These are phyloP conservation scores for Salvelinus alpinus DNA, from an alignment of 2,113 vertebrate genomes.

Conservation along the genomic window DNA sequence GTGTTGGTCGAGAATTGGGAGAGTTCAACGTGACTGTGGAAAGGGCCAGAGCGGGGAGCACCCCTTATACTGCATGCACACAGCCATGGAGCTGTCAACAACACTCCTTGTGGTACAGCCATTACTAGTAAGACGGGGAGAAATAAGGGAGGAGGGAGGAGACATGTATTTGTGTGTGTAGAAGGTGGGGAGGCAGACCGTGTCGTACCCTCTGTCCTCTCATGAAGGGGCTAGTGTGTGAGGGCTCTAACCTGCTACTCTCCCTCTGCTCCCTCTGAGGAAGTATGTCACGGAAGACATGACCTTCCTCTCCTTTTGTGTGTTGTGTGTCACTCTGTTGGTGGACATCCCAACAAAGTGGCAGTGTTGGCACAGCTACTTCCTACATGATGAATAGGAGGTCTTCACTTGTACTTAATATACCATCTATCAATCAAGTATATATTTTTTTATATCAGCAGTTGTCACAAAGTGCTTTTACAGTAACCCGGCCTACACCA, in stretches of 20 bases:
- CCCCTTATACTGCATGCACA: slow-evolving; percentile 75
- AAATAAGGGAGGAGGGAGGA: too few species aligned
- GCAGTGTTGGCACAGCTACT: slow-evolving; percentile 85
- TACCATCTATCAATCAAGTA: too few species aligned
- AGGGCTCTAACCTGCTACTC: too few species aligned
- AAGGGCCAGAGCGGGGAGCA: slow-evolving; percentile 11
- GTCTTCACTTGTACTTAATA: background rate
- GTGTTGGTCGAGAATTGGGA: slow-evolving; percentile 67
- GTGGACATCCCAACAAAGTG: slow-evolving; percentile 75
- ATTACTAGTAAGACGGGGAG: too few species aligned
- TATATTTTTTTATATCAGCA: too few species aligned
- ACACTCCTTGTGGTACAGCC: slow-evolving; percentile 73
- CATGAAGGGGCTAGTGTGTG: too few species aligned
- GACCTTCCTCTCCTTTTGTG: slow-evolving; percentile 45
- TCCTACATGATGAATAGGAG: slow-evolving; percentile 83
- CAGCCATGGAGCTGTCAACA: slow-evolving; percentile 67
- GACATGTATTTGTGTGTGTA: background rate
- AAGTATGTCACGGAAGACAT: too few species aligned
- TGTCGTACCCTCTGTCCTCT: slow-evolving; percentile 36
- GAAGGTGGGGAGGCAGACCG: slow-evolving; percentile 64
- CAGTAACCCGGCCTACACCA: too few species aligned
- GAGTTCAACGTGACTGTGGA: slow-evolving; percentile 74
- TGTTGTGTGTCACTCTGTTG: slow-evolving; percentile 71
- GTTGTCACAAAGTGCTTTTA: too few species aligned
- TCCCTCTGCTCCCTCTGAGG: too few species aligned